Evolutionary conservation across 2,888 invertebrate species (phyloP).

Genomic region (Dryocosmus kuriphilus): DNA sequence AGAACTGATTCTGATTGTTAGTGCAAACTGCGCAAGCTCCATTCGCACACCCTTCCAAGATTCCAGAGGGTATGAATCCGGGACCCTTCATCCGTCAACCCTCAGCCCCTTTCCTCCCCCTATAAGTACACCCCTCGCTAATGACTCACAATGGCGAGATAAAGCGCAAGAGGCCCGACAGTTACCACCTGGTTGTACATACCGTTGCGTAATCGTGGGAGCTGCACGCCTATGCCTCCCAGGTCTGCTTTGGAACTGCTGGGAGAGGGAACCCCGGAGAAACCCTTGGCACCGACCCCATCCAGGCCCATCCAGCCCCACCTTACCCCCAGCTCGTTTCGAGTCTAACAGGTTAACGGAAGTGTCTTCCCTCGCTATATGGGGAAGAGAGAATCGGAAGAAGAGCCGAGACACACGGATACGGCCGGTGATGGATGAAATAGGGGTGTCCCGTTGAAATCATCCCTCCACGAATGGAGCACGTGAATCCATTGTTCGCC

Average conservation of each 20-base stretch:
- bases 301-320: constrained; percentile 45
- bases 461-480: constrained; percentile 34
- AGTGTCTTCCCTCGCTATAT: constrained; percentile 44
- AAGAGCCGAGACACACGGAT: constrained; percentile 33
- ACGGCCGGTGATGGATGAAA: constrained; percentile 28
- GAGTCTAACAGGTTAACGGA: constrained; percentile 57
- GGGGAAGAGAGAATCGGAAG: constrained; percentile 44
- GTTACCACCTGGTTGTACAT: constrained; percentile 67
- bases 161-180: constrained; percentile 57
- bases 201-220: constrained; percentile 68
- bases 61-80: not conserved
- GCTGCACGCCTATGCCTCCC: constrained; percentile 67
- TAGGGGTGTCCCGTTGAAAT: constrained; percentile 35
- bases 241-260: too few species aligned
- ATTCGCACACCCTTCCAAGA: constrained; percentile 23
- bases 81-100: not conserved
- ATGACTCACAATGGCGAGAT: constrained; percentile 52
- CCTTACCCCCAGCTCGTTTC: constrained; percentile 44
- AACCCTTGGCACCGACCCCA: constrained; percentile 47
- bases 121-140: constrained; percentile 53
- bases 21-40: constrained; percentile 20
- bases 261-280: constrained; percentile 37
- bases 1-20: not conserved
- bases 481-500: constrained; percentile 34
- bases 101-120: constrained; percentile 3